Conservation (phyloP, 2,113 vertebrate species). For the Cyprinodon variegatus region DNA sequence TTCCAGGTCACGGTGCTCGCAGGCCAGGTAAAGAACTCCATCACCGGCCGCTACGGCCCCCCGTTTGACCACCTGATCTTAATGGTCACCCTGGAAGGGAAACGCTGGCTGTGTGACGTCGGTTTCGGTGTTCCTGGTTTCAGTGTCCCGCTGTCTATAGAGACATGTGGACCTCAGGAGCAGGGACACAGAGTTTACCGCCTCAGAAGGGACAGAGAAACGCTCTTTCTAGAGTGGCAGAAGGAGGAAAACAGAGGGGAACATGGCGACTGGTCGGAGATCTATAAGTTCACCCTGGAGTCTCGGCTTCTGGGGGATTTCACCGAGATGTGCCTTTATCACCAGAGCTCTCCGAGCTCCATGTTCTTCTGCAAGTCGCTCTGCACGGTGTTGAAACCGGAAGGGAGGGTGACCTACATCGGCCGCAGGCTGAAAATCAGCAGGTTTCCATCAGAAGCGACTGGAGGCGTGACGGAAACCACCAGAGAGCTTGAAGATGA, state of each 20-base stretch:
- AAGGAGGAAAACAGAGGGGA: conserved; percentile 30
- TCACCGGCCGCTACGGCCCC: conserved; percentile 67
- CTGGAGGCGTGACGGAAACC: conserved; percentile 24
- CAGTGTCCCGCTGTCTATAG: conserved; percentile 71
- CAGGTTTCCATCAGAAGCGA: conserved; percentile 39
- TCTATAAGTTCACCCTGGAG: conserved; percentile 80
- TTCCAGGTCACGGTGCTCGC: conserved; percentile 70
- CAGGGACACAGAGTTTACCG: conserved; percentile 73
- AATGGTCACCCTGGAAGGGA: conserved; percentile 68
- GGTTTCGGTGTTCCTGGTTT: conserved; percentile 72
- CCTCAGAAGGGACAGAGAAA: conserved; percentile 36
- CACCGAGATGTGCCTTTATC: conserved; percentile 76
- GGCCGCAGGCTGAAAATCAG: conserved; percentile 69
- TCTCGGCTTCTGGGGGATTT: conserved; percentile 72
- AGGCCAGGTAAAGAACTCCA: conserved; percentile 63
- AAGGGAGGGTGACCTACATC: conserved; percentile 72
- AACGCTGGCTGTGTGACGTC: conserved; percentile 79
- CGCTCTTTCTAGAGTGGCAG: conserved; percentile 66
- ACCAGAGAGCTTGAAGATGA: conserved; percentile 68
- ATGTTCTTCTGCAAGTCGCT: conserved; percentile 80
- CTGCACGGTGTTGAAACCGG: conserved; percentile 69
- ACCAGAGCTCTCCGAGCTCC: conserved; percentile 78
- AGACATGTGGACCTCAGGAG: conserved; percentile 63
- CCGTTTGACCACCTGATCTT: conserved; percentile 76
- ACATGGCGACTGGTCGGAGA: conserved; percentile 46